Percentiles rank a stretch among this genome's conserved stretches.
Evolutionary conservation across 2,888 invertebrate species (phyloP).

Genomic region (Cerastis rubricosa): DNA sequence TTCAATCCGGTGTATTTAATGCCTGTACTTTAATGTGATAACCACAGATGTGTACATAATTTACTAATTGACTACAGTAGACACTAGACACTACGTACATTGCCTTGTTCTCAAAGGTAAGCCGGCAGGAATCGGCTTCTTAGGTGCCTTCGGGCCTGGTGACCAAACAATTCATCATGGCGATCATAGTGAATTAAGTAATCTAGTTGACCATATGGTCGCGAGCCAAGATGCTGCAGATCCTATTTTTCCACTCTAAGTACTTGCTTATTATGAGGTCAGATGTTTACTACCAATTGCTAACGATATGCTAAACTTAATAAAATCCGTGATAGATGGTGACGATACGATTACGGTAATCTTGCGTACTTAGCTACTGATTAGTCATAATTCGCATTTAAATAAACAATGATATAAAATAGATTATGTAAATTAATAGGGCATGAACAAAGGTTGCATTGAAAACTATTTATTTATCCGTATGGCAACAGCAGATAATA

Average conservation of each 20-base stretch:
- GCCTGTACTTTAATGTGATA: too few relatives aligned
- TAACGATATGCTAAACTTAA: conserved; percentile 34
- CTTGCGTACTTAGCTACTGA: conserved; percentile 7
- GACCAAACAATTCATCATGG: conserved; percentile 62
- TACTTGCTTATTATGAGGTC: conserved; percentile 50
- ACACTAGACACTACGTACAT: too few relatives aligned
- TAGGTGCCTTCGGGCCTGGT: too few relatives aligned
- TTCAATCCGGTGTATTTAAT: too few relatives aligned
- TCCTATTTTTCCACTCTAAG: conserved; percentile 53
- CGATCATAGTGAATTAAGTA: conserved; percentile 47
- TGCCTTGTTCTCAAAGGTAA: too few relatives aligned
- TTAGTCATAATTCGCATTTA: conserved; percentile 35
- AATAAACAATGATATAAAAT: conserved; percentile 15
- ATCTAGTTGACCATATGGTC: conserved; percentile 59
- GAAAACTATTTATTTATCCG: not conserved
- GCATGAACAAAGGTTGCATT: conserved; percentile 20
- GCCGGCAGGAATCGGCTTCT: too few relatives aligned
- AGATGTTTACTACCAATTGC: conserved; percentile 39
- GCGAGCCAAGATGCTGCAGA: conserved; percentile 42
- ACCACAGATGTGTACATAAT: too few relatives aligned
- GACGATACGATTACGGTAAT: conserved; percentile 32
- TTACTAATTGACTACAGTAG: too few relatives aligned
- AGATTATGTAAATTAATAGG: conserved; percentile 25
- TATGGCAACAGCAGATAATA: not conserved
- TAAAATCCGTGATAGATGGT: conserved; percentile 29